Conservation (phyloP, 2,113 vertebrate species). For the Halcyon malimbica region DNA sequence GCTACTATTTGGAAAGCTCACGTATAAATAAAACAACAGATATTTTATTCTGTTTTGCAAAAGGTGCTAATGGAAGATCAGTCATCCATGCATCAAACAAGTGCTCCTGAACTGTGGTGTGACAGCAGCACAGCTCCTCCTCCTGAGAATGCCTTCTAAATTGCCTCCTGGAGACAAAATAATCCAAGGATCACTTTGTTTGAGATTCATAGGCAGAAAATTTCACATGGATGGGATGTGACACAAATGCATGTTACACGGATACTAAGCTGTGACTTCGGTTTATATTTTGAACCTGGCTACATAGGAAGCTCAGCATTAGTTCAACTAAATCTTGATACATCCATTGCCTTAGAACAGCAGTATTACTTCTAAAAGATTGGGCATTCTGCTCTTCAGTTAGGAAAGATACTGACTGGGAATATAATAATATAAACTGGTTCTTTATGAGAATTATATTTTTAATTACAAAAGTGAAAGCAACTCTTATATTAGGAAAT, state of each 20-base stretch:
- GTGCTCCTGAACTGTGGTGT: neutral
- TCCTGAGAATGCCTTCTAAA: neutral
- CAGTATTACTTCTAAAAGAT: neutral
- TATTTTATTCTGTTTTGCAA: neutral
- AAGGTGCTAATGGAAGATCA: neutral
- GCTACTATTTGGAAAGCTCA: neutral
- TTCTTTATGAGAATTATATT: neutral
- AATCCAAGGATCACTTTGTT: neutral
- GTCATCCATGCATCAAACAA: neutral
- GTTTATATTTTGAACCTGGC: neutral
- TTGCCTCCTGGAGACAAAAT: neutral
- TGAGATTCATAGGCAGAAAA: neutral
- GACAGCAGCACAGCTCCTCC: neutral
- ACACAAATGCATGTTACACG: accelerated
- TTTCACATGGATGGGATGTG: neutral
- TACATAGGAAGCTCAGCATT: neutral
- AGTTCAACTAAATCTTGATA: neutral
- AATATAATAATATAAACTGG: neutral
- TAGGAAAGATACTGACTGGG: neutral
- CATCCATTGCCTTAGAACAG: neutral
- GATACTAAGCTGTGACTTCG: neutral
- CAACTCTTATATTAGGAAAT: neutral
- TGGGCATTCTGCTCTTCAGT: neutral
- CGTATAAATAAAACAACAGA: neutral
- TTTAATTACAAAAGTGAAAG: neutral